Evolutionary conservation across 2,888 invertebrate species (phyloP), one percentile per base, ranked within the genome.

Genomic region (Epicampocera succincta): DNA sequence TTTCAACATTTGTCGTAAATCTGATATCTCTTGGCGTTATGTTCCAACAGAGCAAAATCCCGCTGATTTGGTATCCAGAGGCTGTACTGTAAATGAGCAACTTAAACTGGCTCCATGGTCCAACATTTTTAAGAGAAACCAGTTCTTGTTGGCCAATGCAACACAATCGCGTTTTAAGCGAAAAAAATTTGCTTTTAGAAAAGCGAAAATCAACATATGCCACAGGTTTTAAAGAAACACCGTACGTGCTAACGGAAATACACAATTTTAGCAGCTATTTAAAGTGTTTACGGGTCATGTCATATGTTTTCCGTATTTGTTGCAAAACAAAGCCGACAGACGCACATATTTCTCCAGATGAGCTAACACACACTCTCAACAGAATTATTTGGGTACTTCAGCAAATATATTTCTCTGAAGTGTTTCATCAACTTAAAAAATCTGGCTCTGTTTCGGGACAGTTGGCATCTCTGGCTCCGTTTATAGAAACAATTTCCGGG

Each of bases 1-100:
- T 83, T 0, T 73, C 79, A 11, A 78, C 68, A 17, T 81, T 84
- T 52, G 84, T 84, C 6, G 79, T 78, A 13, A 84, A 85, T 54
- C 69, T 12, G 69, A 46, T 15, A n/a, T 54, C 2, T 17, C 52
- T 19, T 83, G 83, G 82, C 75, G 68, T 25, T 75, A 85, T 44
- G 72, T 84, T 0, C 79, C 77, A 13, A 71, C 78, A 3, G 21
- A 75, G 3, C 42, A 68, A n/a, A 84, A 85, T 48, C 77, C 82
- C n/a, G 84, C 84, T 0, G 83, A 85, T 68, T 21, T 83, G 4
- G 69, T 83, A 25, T 65, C 50, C 21, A 19, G 75, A 12, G 66
- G 58, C 1, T 75, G 60, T 11, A 48, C 40, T 19, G 50, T 50
- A n/a, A 9, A 17, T n/a, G 17, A 48, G 11, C 6, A 15, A 48